These are phyloP conservation scores for Microtus richardsoni DNA, from an alignment of 2,113 vertebrate species.

Conservation along the genomic window DNA sequence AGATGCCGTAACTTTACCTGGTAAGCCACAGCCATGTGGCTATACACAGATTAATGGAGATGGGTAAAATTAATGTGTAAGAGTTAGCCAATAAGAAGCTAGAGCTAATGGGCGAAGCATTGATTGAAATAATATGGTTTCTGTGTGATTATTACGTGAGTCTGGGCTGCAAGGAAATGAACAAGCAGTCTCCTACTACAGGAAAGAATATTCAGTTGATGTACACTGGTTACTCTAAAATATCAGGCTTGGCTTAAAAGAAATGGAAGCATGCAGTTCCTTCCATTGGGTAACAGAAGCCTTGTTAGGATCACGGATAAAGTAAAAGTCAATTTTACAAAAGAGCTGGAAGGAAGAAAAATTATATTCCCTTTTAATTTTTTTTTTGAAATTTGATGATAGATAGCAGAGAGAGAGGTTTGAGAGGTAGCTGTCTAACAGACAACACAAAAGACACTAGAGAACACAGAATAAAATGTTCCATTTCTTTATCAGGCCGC, in stretches of 20 bases:
- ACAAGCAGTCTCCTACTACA: too few species aligned
- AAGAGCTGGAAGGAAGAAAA: constrained; percentile 70
- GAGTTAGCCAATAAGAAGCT: too few species aligned
- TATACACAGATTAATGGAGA: too few species aligned
- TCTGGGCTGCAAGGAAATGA: too few species aligned
- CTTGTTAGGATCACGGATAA: constrained; percentile 70
- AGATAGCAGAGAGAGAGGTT: constrained; percentile 69
- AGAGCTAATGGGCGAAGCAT: too few species aligned
- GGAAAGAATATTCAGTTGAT: constrained; percentile 65
- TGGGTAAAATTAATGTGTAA: too few species aligned
- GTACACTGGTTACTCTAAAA: constrained; percentile 57
- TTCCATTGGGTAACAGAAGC: constrained; percentile 75
- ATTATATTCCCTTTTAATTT: constrained; percentile 73
- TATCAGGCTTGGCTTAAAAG: constrained; percentile 66
- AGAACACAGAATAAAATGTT: constrained; percentile 69
- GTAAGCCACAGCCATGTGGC: too few species aligned
- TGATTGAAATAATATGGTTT: too few species aligned
- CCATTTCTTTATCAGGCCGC: not conserved
- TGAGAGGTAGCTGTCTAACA: constrained; percentile 71
- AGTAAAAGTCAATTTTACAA: constrained; percentile 76
- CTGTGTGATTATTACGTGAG: too few species aligned
- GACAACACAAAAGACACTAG: constrained; percentile 70
- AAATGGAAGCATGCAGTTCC: constrained; percentile 76
- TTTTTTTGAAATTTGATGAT: constrained; percentile 74
- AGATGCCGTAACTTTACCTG: too few species aligned